Evolutionary conservation across 2,797 vertebrate species (phyloP), one percentile per base, ranked within the genome.

Genomic region (Hephaestus fuliginosus): DNA sequence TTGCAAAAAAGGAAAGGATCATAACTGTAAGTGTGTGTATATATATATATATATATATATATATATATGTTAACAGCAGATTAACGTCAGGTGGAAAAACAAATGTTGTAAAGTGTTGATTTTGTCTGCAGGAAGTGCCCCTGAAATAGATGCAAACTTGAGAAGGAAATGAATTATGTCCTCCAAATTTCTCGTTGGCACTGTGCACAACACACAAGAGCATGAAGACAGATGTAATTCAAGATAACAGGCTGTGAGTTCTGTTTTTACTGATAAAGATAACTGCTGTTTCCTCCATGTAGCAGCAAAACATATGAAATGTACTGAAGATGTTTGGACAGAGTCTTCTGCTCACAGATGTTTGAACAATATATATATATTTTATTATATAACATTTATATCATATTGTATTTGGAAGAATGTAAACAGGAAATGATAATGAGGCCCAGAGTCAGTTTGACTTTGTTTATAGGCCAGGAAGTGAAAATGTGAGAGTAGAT

Each of bases 401-500:
- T 25, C 25, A 25, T 25, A 33, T 33, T 33, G 5, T 33, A 33
- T 33, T 33, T 33, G 30, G 30, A 3, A 5, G 30, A 33, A 33
- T 33, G 10, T 22, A 55, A 76, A 18, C 15, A 82, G 67, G 13
- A 51, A 68, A 39, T 57, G 46, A 79, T 60, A 43, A 56, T 74
- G 20, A 28, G 25, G 3, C 41, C 14, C 3, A 14, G 33, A 66
- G n/a, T 28, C 1, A 3, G 30, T n/a, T 18, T 11, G n/a, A 76
- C 70, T 51, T 74, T 78, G 62, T 68, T 63, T 46, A 63, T 36
- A 78, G 4, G 33, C n/a, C 44, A 69, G 71, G 79, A 86, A 85
- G 79, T 80, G 64, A 86, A 78, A 88, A 57, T 81, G 36, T 83
- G 67, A 76, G 25, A 58, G 67, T 36, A 43, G 22, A 30, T 22